phyloP scores from a whole-genome alignment of 2,113 vertebrate genomes.

The Excalfactoria chinensis region DNA sequence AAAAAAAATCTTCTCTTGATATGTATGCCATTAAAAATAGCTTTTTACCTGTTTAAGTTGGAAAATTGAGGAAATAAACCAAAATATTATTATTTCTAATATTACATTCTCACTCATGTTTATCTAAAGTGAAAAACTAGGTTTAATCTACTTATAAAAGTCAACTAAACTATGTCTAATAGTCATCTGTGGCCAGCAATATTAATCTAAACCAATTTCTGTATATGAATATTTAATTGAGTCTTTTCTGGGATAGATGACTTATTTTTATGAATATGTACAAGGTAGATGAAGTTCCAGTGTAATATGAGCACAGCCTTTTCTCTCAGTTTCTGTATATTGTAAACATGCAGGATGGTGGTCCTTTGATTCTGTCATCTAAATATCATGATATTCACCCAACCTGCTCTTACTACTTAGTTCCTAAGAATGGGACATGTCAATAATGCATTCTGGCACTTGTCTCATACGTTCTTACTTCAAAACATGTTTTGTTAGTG shows the following conservation, averaged over 20 bases:
- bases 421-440: neutral
- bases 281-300: neutral
- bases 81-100: constrained; percentile 48
- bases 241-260: neutral
- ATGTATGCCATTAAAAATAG: constrained; percentile 51
- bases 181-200: neutral
- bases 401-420: neutral
- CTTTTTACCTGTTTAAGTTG: constrained; percentile 35
- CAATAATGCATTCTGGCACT: neutral
- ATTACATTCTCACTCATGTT: constrained; percentile 24
- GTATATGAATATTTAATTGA: neutral
- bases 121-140: constrained; percentile 54
- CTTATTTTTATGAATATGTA: neutral
- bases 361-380: neutral
- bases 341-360: neutral
- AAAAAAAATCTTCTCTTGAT: constrained; percentile 4
- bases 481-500: neutral
- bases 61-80: constrained; percentile 27
- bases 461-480: fast-evolving
- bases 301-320: neutral
- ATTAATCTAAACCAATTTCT: neutral
- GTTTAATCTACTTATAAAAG: constrained; percentile 21
- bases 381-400: neutral
- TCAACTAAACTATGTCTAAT: neutral
- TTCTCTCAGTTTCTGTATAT: neutral